A percentile compares a stretch with the other conserved stretches of the same genome.
phyloP scores from a whole-genome alignment of 2,888 invertebrate species.

The Cryptus viduatorius region DNA sequence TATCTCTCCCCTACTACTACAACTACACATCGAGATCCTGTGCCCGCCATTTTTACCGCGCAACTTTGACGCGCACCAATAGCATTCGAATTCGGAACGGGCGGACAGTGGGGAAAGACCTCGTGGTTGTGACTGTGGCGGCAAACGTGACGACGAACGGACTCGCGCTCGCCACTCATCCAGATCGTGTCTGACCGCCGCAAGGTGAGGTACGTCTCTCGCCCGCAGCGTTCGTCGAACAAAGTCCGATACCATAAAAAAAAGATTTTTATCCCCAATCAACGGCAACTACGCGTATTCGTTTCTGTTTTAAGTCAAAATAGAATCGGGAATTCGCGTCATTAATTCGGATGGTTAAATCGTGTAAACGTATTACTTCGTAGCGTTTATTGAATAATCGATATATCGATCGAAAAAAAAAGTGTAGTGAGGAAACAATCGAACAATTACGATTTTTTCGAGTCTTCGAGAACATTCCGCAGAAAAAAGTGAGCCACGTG shows the following conservation, averaged over 20 bases:
- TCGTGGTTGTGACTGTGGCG: slow-evolving; percentile 76
- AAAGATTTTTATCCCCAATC: too few relatives aligned
- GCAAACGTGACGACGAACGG: slow-evolving; percentile 66
- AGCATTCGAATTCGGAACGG: slow-evolving; percentile 77
- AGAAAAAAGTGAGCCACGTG: slow-evolving; percentile 19
- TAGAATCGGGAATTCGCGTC: background rate
- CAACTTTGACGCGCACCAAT: slow-evolving; percentile 82
- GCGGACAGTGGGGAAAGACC: slow-evolving; percentile 77
- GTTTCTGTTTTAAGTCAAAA: background rate
- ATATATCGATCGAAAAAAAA: background rate
- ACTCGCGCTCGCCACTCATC: slow-evolving; percentile 49
- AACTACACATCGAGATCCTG: slow-evolving; percentile 67
- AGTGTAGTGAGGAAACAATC: slow-evolving; percentile 1
- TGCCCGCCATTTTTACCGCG: slow-evolving; percentile 83
- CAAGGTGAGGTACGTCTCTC: slow-evolving; percentile 68
- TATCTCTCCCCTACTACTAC: background rate
- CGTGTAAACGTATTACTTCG: background rate
- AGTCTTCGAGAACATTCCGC: background rate
- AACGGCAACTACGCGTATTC: too few relatives aligned
- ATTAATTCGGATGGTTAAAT: background rate
- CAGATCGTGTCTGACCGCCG: slow-evolving; percentile 77
- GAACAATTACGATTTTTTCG: background rate
- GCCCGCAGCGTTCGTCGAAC: background rate
- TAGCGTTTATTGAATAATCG: background rate
- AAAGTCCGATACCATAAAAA: background rate